Base-by-base conservation (phyloP, 2,888 invertebrate genomes). In the Hetaerina titia region DNA sequence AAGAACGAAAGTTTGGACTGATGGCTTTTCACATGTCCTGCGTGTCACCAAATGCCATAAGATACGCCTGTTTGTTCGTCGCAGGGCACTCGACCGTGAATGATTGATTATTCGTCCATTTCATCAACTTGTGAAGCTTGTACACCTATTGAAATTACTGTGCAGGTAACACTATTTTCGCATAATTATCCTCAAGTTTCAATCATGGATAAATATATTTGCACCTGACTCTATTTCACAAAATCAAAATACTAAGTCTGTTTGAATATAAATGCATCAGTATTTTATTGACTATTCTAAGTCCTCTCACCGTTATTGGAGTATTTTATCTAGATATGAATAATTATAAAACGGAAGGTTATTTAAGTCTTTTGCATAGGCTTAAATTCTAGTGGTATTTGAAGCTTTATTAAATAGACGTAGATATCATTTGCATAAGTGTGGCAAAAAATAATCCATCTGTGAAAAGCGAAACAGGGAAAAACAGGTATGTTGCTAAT, bases 41-140 rank as follows among this genome's bases (percentile, higher is more conserved):
- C 31, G 6, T 31, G 81, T 81, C 69, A 81, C 31, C 13, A 81
- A 81, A 81, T 81, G 81, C 81, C 25, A 81, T 31, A 25, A 25
- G 81, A 81, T 69, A 1, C 31, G 25, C 31, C 81, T 8, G 13
- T 9, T 81, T 25, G 31, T 25, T 81, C 22, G 11, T 31, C 13
- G 22, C 81, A 81, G 9, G 81, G 74, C 11, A 81, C 25, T 31
- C 81, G 81, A 22, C 81, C 81, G 13, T 81, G 81, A 81, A 81
- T 81, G 81, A 81, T 31, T 81, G 81, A 81, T 81, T 81, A 81
- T 81, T 81, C 81, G 25, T 25, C 81, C 31, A 15, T 81, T 81
- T 81, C 81, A 81, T 81, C 81, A 31, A 25, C 31, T 81, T 81
- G 25, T 31, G 13, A 13, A 31, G 81, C 11, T 81, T 31, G 22